Evolutionary conservation across 2,113 vertebrate genomes (phyloP), one percentile per base, ranked within the genome.

Genomic region (Hyperopisus bebe): DNA sequence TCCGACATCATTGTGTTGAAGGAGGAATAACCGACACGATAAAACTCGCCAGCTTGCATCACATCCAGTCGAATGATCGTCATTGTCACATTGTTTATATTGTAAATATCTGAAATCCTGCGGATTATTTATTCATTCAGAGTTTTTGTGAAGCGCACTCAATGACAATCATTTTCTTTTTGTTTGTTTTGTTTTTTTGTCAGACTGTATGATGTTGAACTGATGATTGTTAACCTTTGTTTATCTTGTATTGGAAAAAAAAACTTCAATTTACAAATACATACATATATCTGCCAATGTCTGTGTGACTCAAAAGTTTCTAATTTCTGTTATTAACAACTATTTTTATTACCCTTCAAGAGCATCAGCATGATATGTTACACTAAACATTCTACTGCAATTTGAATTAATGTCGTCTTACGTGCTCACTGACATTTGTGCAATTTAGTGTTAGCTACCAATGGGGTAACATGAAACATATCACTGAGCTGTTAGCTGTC

Each of bases 131-230:
- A 93, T 93, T 93, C 92, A 92, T 94, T 91, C 90, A 92, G 91
- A 46, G 90, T 89, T 82, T 91, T 92, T 93, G 92, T 94, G 90
- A 93, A 92, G 91, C 93, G 93, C 92, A 93, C 89, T 91, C 91
- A 93, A 90, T 94, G 92, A 93, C 92, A 93, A 93, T 93, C 93
- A 93, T 94, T 91, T 91, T 92, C 91, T 93, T 94, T 91, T 91
- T 93, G 91, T 92, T 90, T 90, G 70, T 77, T 77, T 77, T 90
- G 91, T 91, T 91, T 90, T 90, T 92, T 90, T 39, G 88, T 90
- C 83, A 88, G 87, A 92, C 90, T 51, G 89, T 91, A 90, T 92
- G 92, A 93, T 93, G 90, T 92, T 93, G 93, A 92, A 90, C 92
- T 92, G 91, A 92, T 92, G 91, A 91, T 91, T 94, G 92, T 91